Base-by-base conservation (phyloP, 30 jellyfish, hydroid and myxozoan genomes). In the Aurelia coerulea region DNA sequence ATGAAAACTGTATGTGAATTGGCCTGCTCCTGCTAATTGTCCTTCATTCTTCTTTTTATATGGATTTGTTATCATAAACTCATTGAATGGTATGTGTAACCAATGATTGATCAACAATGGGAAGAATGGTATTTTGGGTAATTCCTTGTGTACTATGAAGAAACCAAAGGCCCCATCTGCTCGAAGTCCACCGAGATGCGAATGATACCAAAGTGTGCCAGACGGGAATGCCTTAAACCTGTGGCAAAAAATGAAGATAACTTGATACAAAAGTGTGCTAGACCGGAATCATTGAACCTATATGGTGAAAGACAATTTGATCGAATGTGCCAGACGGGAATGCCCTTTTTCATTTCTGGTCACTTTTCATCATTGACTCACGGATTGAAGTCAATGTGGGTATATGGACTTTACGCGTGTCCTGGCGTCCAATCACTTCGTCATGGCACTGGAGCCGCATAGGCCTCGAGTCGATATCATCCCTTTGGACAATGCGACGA, bases 171-270 rank as follows among this genome's bases (percentile, higher is more conserved):
- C 65, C 5, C 94, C 94, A 51, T 85, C 85, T 4, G 94, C 85
- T 15, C 89, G 74, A 49, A 68, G 83, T 17, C 81, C 89, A 9
- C 89, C 88, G 50, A 76, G 53, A 54, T 85, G 94, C 17, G 89
- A 65, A 50, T 85, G 94, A 52, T 85, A 85, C 94, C 94, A 85
- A n/a, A 73, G 74, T 4, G 94, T 85, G 62, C 94, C 94, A 13
- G 77, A 23, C 19, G 94, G 94, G 32, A 74, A 50, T 14, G 94
- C 94, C 10, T 73, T 63, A 73, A 81, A 81, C 89, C 91, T 66
- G 31, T 2, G 17, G 12, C 11, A 76, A 14, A 73, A 68, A 7
- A 73, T 42, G 9, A 14, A 33, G 84, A 37, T 1, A 73, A 33
- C 5, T 17, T 18, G 14, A 73, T 31, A 4, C 15, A 0, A 46